Evolutionary conservation across 2,888 invertebrate genomes (phyloP), one percentile per base, ranked within the genome.

Genomic region (Criorhina ranunculi): DNA sequence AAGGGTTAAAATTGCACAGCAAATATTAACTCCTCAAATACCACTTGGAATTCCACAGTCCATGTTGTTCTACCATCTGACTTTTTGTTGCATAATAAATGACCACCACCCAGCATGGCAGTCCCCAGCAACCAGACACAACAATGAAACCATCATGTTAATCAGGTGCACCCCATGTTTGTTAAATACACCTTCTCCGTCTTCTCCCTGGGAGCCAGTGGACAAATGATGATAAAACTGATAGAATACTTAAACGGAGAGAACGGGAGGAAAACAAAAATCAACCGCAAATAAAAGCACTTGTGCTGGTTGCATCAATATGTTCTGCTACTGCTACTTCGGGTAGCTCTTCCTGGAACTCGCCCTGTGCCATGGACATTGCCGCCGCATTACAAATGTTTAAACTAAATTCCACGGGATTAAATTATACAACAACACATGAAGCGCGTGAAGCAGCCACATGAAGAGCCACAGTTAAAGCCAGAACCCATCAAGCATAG

Each of bases 141-240:
- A 82, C 82, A 82, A 83, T 83, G 73, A 78, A 75, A 80, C 75
- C 73, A 75, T 80, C 80, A 85, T 85, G 83, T 85, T 85, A 85
- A 85, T 85, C 83, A 85, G 83, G 80, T 75, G 80, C 83, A 83
- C 73, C 79, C 69, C 67, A 80, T 85, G 80, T 80, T 85, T 85
- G 80, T 80, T 85, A 80, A 80, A 85, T 80, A 53, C 73, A 62
- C 51, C 57, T 69, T 3, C 24, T 24, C 24, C 69, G 37, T 49
- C 59, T 44, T 31, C 37, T 64, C 8, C 79, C 42, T 12, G 35
- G 66, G 42, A 17, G 51, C 1, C 24, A 66, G 60, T 67, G 73
- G 80, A 85, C 83, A 85, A 85, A 85, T 85, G 80, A 85, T 80
- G 83, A 85, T 80, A 79, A 67, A 85, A 80, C 67, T 80, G 73